These are phyloP conservation scores for Tethya wilhelma DNA, from an alignment of 37 sponge, comb jelly and placozoan genomes.

Conservation along the genomic window DNA sequence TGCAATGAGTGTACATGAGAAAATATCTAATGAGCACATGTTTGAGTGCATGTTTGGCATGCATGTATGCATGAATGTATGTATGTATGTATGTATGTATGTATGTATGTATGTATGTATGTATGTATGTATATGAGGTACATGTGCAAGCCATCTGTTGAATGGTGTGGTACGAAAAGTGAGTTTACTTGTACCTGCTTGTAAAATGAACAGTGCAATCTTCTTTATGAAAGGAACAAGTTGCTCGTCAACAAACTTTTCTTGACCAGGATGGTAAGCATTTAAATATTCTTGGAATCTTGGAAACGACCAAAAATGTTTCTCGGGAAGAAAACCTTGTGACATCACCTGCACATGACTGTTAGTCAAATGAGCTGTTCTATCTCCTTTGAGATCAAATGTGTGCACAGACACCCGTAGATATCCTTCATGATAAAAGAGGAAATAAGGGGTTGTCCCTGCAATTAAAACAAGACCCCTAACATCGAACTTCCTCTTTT, in stretches of 20 bases:
- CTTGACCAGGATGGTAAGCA: slow-evolving; percentile 36
- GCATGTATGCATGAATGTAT: background rate
- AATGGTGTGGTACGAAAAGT: too few relatives aligned
- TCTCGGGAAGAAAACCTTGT: slow-evolving; percentile 28
- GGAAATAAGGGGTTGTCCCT: slow-evolving; percentile 66
- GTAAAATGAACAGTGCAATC: slow-evolving; percentile 55
- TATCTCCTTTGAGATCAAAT: slow-evolving; percentile 42
- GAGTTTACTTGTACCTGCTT: slow-evolving; percentile 79
- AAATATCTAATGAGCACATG: background rate
- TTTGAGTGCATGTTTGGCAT: background rate
- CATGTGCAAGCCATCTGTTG: background rate
- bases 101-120: background rate
- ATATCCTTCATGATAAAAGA: slow-evolving; percentile 89
- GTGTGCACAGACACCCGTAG: slow-evolving; percentile 64
- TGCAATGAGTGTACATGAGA: background rate
- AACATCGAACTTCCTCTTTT: slow-evolving; percentile 85
- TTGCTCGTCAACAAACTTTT: slow-evolving; percentile 51
- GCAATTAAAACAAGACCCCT: slow-evolving; percentile 77
- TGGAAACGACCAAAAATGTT: slow-evolving; percentile 82
- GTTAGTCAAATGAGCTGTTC: slow-evolving; percentile 80
- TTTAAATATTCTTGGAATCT: slow-evolving; percentile 77
- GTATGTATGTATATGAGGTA: background rate
- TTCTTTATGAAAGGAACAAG: slow-evolving; percentile 82
- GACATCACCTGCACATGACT: slow-evolving; percentile 71
- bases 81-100: background rate